phyloP scores from a whole-genome alignment of 2,113 vertebrate species.

The Sinosuthora webbiana region DNA sequence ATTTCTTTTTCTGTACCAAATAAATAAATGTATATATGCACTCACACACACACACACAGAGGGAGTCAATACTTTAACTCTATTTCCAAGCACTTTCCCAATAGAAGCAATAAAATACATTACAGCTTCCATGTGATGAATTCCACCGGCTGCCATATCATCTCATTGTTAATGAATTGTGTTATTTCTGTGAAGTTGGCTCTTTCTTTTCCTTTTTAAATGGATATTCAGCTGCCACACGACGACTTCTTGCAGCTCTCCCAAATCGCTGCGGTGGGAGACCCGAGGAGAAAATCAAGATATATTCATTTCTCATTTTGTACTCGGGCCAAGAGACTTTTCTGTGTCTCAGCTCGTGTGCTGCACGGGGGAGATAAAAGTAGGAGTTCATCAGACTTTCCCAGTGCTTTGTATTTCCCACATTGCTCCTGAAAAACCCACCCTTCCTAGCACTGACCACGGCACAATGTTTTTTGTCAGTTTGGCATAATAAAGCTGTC shows the following conservation, averaged over 20 bases:
- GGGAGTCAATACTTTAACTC: background rate
- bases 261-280: background rate
- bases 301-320: slow-evolving; percentile 10
- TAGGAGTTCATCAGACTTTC: slow-evolving; percentile 29
- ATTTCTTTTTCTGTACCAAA: background rate
- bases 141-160: background rate
- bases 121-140: background rate
- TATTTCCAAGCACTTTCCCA: background rate
- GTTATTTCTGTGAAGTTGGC: background rate
- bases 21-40: background rate
- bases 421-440: background rate
- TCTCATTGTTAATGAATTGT: background rate
- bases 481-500: slow-evolving; percentile 58
- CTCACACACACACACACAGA: background rate
- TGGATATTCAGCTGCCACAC: background rate
- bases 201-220: background rate
- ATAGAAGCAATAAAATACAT: background rate
- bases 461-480: slow-evolving; percentile 24
- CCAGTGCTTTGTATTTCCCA: slow-evolving; percentile 29
- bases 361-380: slow-evolving; percentile 52
- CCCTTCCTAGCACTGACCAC: background rate
- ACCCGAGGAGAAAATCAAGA: background rate
- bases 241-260: background rate
- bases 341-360: background rate
- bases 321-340: background rate